Evolutionary conservation across 2,888 invertebrate species (phyloP).

Genomic region (Hypomecis atomaria): DNA sequence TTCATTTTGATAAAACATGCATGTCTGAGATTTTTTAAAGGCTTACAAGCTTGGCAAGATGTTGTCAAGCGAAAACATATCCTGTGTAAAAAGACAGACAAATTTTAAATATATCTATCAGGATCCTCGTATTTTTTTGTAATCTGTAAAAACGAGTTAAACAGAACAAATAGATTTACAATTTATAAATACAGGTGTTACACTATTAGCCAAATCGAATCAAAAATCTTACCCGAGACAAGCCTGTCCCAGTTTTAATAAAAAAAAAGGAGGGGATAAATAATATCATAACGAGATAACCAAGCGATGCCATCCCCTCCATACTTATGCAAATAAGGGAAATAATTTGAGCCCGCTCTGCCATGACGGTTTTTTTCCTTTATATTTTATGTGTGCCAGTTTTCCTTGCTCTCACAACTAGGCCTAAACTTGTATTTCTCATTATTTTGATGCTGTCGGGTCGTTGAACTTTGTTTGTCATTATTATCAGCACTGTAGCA

Average conservation of each 20-base stretch:
- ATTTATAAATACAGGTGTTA: too few relatives aligned
- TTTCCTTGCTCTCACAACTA: conserved; percentile 17
- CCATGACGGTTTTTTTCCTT: conserved; percentile 42
- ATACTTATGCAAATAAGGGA: conserved; percentile 50
- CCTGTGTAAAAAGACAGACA: too few relatives aligned
- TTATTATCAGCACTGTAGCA: too few relatives aligned
- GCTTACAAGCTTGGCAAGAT: too few relatives aligned
- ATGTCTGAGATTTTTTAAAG: too few relatives aligned
- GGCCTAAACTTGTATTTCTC: conserved; percentile 14
- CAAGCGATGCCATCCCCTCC: conserved; percentile 39
- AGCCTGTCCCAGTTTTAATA: conserved; percentile 26
- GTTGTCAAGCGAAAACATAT: too few relatives aligned
- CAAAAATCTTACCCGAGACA: conserved; percentile 1
- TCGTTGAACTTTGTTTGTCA: conserved; percentile 3
- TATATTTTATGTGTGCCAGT: conserved; percentile 39
- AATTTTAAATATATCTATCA: too few relatives aligned
- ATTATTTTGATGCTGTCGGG: background rate
- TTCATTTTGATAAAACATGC: too few relatives aligned
- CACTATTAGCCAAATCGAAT: background rate
- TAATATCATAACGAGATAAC: conserved; percentile 46
- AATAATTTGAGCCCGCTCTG: conserved; percentile 49
- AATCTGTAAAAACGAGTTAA: too few relatives aligned
- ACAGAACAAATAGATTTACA: too few relatives aligned
- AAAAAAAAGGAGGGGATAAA: conserved; percentile 39
- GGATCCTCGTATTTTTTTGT: too few relatives aligned